Evolutionary conservation across 2,888 invertebrate species (phyloP).

Genomic region (Diogma glabrata): DNA sequence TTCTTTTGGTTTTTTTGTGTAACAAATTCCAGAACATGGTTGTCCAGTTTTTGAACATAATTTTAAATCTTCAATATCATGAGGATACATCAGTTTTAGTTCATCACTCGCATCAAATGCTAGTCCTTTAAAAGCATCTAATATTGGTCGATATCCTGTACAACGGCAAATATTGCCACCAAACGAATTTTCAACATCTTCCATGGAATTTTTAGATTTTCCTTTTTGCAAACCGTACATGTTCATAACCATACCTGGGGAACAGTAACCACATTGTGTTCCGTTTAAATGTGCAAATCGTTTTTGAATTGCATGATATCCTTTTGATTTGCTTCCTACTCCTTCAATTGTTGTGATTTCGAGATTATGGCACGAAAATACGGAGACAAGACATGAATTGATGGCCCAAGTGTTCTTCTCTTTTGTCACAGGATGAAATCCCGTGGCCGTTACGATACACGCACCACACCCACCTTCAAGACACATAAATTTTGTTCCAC

Average conservation of each 20-base stretch:
- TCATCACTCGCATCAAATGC: conserved; percentile 34
- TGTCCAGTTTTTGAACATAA: conserved; percentile 25
- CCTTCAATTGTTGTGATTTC: conserved; percentile 56
- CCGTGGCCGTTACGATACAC: conserved; percentile 36
- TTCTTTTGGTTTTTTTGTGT: conserved; percentile 38
- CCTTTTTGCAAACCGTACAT: conserved; percentile 44
- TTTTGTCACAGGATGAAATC: conserved; percentile 15
- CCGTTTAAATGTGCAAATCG: conserved; percentile 48
- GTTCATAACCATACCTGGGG: conserved; percentile 62
- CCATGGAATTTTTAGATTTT: conserved; percentile 37
- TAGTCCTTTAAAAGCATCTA: conserved; percentile 43
- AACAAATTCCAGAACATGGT: conserved; percentile 10
- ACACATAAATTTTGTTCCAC: conserved; percentile 48
- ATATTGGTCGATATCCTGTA: conserved; percentile 2
- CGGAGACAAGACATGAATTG: conserved; percentile 43
- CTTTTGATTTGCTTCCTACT: conserved; percentile 48
- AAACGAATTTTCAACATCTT: conserved; percentile 50
- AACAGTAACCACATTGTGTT: conserved; percentile 57
- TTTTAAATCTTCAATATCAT: conserved; percentile 39
- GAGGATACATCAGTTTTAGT: conserved; percentile 17
- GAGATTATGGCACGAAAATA: conserved; percentile 50
- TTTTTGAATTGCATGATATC: conserved; percentile 51
- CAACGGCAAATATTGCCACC: conserved; percentile 39
- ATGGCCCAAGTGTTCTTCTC: conserved; percentile 12
- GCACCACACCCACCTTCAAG: conserved; percentile 50